Percentiles rank a stretch among this genome's conserved stretches.
Conservation (phyloP, 2,113 vertebrate genomes). For the Setophaga coronata region DNA sequence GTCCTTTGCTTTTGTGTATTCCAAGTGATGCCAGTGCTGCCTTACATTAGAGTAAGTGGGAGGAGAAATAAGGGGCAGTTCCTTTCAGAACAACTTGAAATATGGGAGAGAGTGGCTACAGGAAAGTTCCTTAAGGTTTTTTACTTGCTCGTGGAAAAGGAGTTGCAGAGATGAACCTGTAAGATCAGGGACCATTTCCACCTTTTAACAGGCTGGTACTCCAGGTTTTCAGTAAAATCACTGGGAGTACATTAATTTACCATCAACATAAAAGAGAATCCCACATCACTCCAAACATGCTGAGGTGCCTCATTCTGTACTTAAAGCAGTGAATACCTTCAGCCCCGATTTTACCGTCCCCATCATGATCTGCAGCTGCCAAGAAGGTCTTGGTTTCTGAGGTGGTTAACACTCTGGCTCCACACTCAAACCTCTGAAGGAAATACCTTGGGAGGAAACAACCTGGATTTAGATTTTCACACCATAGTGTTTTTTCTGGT, state of each 20-base stretch:
- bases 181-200: background rate
- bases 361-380: conserved; percentile 86
- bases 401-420: conserved; percentile 84
- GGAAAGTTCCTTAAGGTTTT: background rate
- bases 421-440: conserved; percentile 87
- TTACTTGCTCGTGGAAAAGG: background rate
- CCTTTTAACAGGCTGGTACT: background rate
- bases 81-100: background rate
- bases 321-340: conserved; percentile 77
- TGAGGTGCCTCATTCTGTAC: background rate
- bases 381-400: conserved; percentile 89
- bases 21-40: background rate
- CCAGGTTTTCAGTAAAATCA: background rate
- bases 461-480: background rate
- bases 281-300: background rate
- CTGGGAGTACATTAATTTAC: background rate
- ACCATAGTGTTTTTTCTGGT: background rate
- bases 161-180: background rate
- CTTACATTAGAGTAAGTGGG: background rate
- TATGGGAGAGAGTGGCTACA: background rate
- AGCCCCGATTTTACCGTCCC: conserved; percentile 91
- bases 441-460: conserved; percentile 80
- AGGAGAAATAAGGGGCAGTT: background rate
- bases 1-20: background rate
- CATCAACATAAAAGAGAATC: background rate